Percentiles rank a stretch among this genome's conserved stretches.
phyloP scores from a whole-genome alignment of 1,140 invertebrate species.

The Globodera ellingtonae region DNA sequence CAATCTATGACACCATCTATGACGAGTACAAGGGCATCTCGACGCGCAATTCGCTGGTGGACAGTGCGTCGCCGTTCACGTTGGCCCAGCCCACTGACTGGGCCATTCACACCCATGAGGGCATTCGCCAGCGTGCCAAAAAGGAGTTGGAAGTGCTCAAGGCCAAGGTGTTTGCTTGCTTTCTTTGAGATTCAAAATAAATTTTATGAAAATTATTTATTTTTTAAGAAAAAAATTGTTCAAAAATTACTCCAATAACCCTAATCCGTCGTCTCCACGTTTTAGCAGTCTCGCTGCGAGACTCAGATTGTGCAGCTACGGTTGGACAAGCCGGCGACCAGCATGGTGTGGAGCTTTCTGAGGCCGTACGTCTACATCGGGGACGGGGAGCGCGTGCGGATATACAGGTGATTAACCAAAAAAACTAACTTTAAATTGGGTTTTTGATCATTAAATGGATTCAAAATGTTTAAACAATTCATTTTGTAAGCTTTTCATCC shows the following conservation, averaged over 20 bases:
- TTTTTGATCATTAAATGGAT: too few species aligned
- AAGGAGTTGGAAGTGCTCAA: conserved; percentile 52
- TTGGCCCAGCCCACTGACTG: conserved; percentile 54
- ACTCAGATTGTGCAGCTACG: conserved; percentile 34
- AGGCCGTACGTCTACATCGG: conserved; percentile 53
- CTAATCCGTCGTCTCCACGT: background rate
- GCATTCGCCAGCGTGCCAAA: conserved; percentile 49
- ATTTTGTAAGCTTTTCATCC: conserved; percentile 6
- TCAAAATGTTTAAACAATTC: background rate
- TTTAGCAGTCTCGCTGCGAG: conserved; percentile 45
- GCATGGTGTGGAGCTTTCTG: conserved; percentile 47
- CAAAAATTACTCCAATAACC: too few species aligned
- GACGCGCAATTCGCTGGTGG: conserved; percentile 50
- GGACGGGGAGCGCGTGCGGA: conserved; percentile 45
- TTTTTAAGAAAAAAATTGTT: too few species aligned
- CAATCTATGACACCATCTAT: conserved; percentile 62
- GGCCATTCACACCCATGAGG: conserved; percentile 58
- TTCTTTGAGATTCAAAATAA: background rate
- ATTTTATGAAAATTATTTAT: background rate
- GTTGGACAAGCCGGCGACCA: conserved; percentile 43
- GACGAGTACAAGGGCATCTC: conserved; percentile 37
- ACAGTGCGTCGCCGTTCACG: conserved; percentile 41
- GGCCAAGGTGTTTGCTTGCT: conserved; percentile 30
- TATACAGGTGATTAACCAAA: conserved; percentile 4
- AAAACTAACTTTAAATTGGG: too few species aligned